Evolutionary conservation across 1,140 invertebrate species (phyloP), one percentile per base, ranked within the genome.

Genomic region (Lerema accius): DNA sequence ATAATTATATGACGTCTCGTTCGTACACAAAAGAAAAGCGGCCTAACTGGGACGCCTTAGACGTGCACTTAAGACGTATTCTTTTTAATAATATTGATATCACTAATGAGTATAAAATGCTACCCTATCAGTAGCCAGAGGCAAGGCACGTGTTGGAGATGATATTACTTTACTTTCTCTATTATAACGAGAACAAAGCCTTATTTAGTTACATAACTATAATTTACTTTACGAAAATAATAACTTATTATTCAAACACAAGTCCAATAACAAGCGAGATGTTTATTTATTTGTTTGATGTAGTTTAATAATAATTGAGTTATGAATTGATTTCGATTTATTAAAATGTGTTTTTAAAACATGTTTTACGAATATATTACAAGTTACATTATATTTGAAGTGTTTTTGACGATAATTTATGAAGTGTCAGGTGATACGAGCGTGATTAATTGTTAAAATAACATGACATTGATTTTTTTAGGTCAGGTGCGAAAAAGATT

Each of bases 71-170:
- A n/a, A n/a, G n/a, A n/a, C n/a, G n/a, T n/a, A n/a, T n/a, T n/a
- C n/a, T n/a, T n/a, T 50, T 61, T 67, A 42, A 32, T 32, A 32
- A 7, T 32, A 5, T 5, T 4, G n/a, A 37, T 37, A 11, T 37
- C n/a, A 37, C 11, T 1, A 4, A 1, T 11, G 1, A 11, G 10
- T 11, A 11, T 37, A 4, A 11, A 7, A n/a, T 1, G n/a, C 1
- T 3, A 7, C 35, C 35, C 35, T 37, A 1, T 2, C n/a, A 50
- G 32, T 50, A 17, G 62, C 62, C 17, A 10, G 62, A 17, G 51
- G 62, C 50, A 10, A 49, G 45, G 35, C 62, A 63, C 62, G 62
- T 49, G 62, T 50, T 35, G 7, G 14, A 15, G 48, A 50, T 28
- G n/a, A 35, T 15, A 13, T 0, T 35, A 28, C n/a, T n/a, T 35